Evolutionary conservation across 2,797 vertebrate genomes (phyloP), one percentile per base, ranked within the genome.

Genomic region (Clarias platycephalus): DNA sequence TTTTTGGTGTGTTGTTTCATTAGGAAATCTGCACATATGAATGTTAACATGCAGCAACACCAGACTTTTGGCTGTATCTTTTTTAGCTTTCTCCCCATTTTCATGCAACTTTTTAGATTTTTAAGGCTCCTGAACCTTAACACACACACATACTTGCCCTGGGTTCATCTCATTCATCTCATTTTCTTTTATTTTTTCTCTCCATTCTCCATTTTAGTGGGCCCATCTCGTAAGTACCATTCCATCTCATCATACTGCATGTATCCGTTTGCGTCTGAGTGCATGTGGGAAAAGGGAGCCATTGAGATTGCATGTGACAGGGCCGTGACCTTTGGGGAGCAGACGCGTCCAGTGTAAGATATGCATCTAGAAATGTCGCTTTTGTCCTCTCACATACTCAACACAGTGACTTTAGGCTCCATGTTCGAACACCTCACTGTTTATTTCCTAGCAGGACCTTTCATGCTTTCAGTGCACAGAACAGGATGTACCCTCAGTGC

Each of bases 141-240:
- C 64, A 31, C n/a, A 53, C n/a, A 74, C n/a, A 31, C 49, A 34
- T 28, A 34, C 28, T 2, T 13, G n/a, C 12, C 82, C 49, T 28
- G 37, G 37, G 53, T 74, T 66, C 72, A 88, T 79, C 74, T 66
- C 84, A 87, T 84, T 85, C 85, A 90, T 91, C 88, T 91, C 88
- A 87, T 91, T 89, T 91, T 90, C 86, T 88, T 88, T 85, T 67
- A 86, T 70, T 67, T 88, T 84, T 85, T 66, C 66, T 80, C 67
- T 85, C 75, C 89, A 85, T 68, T 74, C 75, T 84, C 63, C 85
- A 88, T 88, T 90, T 85, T 93, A 97, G 96, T 92, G 63, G 95
- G 95, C 68, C 92, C 92, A 90, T 95, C 93, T 91, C 86, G 96
- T 97, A 92, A 97, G 96, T 97, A 96, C 88, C 95, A 96, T 96